Percentiles rank a stretch among this genome's conserved stretches.
These are phyloP conservation scores for Ceratina australensis DNA, from an alignment of 1,140 invertebrate species.

Conservation along the genomic window DNA sequence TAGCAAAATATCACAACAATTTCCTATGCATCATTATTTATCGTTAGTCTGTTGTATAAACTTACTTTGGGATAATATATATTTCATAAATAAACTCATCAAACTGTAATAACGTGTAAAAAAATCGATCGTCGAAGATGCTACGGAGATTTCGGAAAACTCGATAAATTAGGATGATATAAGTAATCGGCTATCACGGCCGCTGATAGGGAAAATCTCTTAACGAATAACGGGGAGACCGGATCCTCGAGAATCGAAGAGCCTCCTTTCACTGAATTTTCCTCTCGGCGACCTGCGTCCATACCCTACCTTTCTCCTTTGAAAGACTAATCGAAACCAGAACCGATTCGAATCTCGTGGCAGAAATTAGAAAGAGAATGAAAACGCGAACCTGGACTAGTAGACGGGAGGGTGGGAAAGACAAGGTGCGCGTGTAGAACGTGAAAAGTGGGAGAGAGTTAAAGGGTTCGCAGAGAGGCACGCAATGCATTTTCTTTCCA, in stretches of 20 bases:
- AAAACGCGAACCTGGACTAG: neutral
- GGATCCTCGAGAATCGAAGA: conserved; percentile 23
- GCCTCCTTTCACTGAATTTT: conserved; percentile 13
- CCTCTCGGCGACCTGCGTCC: neutral
- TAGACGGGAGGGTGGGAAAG: neutral
- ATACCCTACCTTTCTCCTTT: conserved; percentile 3
- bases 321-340: neutral
- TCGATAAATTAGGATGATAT: neutral
- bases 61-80: no score
- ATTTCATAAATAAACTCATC: no score
- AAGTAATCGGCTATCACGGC: neutral
- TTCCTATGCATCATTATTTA: no score
- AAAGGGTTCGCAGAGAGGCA: conserved; percentile 11
- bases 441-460: neutral
- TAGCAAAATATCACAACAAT: no score
- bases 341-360: conserved; percentile 1
- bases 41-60: no score
- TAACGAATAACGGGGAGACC: conserved; percentile 11
- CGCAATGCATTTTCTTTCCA: neutral
- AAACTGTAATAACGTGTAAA: no score
- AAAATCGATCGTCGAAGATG: no score
- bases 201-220: neutral
- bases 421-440: neutral
- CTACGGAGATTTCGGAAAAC: no score
- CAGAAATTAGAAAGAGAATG: neutral